Base-by-base conservation (phyloP, 1,140 invertebrate species). In the Drosophila leontia region DNA sequence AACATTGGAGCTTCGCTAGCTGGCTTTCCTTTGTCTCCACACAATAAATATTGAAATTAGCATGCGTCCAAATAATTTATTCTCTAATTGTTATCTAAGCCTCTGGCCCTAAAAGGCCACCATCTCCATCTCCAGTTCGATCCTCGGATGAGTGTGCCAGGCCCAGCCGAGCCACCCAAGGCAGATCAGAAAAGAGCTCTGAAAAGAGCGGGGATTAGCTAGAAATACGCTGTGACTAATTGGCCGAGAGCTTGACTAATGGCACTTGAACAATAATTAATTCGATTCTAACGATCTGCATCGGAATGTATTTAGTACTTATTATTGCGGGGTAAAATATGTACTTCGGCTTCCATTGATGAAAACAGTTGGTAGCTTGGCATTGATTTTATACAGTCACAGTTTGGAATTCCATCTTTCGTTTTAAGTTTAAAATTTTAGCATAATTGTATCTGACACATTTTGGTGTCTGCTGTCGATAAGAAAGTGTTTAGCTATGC, bases 11-110 rank as follows among this genome's bases (percentile, higher is more conserved):
- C 51, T 71, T 55, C 53, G 39, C 65, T 48, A 42, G 75, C 78
- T 62, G 75, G 39, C 60, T 56, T 75, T 75, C 58, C 68, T 59
- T 79, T 83, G 57, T 70, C 48, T 75, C 61, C 17, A 45, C 63
- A 48, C 57, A 68, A 68, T 68, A 65, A 76, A 71, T 78, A 81
- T 78, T 75, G 75, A 84, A 83, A 91, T 90, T 87, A 78, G 84
- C 84, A 83, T 87, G 76, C 74, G 84, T 77, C 81, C 77, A 75
- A 65, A 61, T 72, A 75, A 87, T 85, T 82, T 77, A 82, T 88
- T 88, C 64, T 70, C 68, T 76, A 91, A 91, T 85, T 90, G 78
- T 88, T 90, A 82, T 86, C 82, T 78, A 75, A 82, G 69, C 67
- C 39, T n/a, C 9, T 8, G 8, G 29, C 69, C 69, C 44, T 50